Evolutionary conservation across 2,797 vertebrate genomes (phyloP).

Genomic region (Benthosema pterotum): DNA sequence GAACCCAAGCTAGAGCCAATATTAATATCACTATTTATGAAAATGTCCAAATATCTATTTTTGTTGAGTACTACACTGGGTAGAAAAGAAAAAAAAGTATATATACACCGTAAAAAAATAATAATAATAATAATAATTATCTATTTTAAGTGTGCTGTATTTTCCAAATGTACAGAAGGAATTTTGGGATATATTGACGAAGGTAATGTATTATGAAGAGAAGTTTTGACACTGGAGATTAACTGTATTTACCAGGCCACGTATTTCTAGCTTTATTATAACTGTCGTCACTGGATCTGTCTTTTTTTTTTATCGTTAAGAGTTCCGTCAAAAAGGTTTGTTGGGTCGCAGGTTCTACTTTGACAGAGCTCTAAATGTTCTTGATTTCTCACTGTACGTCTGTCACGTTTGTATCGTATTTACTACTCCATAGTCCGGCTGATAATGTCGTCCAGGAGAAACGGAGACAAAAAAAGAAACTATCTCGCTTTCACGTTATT

Average conservation of each 20-base stretch:
- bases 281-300: no score
- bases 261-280: background rate
- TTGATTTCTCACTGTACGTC: no score
- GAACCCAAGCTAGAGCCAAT: slow-evolving; percentile 38
- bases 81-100: slow-evolving; percentile 11
- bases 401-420: no score
- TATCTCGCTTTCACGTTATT: no score
- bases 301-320: no score
- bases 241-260: slow-evolving; percentile 27
- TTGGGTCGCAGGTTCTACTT: no score
- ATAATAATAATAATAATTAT: slow-evolving; percentile 7
- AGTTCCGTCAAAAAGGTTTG: no score
- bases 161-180: slow-evolving; percentile 8
- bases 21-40: slow-evolving; percentile 14
- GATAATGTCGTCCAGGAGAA: no score
- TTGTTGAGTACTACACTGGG: slow-evolving; percentile 28
- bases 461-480: no score
- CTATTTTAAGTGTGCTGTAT: slow-evolving; percentile 38
- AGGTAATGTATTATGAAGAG: slow-evolving; percentile 10
- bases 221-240: slow-evolving; percentile 36
- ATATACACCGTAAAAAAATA: slow-evolving; percentile 16
- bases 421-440: no score
- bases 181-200: slow-evolving; percentile 15
- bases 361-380: no score
- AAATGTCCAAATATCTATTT: slow-evolving; percentile 28